Evolutionary conservation across 2,797 vertebrate species (phyloP).

Genomic region (Hydrolagus colliei): DNA sequence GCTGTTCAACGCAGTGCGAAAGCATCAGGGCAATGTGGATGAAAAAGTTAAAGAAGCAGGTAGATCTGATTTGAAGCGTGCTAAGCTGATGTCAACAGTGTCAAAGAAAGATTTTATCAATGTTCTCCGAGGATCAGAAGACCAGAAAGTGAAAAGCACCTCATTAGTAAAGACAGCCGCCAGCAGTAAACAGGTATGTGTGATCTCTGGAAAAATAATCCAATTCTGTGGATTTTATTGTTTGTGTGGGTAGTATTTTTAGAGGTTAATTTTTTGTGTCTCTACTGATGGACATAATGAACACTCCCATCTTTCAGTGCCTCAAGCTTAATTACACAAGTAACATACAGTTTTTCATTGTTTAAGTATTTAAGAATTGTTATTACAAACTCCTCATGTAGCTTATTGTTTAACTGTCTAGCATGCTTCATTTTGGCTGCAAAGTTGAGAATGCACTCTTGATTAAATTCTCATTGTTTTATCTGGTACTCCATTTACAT

Average conservation of each 20-base stretch:
- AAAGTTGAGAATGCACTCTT: no score
- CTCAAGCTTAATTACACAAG: background rate
- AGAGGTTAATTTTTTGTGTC: background rate
- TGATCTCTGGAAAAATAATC: background rate
- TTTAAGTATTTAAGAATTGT: background rate
- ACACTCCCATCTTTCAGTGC: background rate
- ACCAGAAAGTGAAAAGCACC: background rate
- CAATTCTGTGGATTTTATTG: background rate
- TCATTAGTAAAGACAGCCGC: background rate
- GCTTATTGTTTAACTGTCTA: background rate
- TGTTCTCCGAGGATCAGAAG: conserved; percentile 62
- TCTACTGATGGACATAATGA: background rate
- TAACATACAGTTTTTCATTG: background rate
- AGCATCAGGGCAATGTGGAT: conserved; percentile 72
- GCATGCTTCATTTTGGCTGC: no score
- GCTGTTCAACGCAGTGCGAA: conserved; percentile 85
- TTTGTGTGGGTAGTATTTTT: background rate
- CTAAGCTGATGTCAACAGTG: conserved; percentile 75
- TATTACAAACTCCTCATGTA: background rate
- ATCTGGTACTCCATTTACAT: no score
- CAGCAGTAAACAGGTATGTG: background rate
- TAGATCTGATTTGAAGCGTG: conserved; percentile 73
- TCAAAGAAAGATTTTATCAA: conserved; percentile 88
- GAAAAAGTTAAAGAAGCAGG: conserved; percentile 73
- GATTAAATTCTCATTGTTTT: no score